Conservation (phyloP, 2,888 invertebrate species). For the Malacosoma neustria region DNA sequence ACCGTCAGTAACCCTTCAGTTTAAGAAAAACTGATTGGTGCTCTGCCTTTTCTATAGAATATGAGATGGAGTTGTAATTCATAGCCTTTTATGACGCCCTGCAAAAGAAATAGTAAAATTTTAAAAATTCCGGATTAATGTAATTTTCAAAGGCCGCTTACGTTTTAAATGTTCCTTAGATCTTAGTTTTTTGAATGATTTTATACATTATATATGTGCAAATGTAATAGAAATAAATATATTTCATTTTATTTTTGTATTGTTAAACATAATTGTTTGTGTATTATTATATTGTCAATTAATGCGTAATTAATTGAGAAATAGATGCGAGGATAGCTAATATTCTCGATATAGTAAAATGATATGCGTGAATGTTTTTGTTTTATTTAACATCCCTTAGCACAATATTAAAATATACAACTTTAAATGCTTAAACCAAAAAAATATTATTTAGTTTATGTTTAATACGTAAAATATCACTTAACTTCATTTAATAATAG, state of each 20-base stretch:
- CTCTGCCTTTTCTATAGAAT: neutral
- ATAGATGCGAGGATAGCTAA: slow-evolving; percentile 54
- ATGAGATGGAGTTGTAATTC: slow-evolving; percentile 17
- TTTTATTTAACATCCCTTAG: slow-evolving; percentile 15
- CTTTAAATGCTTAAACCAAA: no score
- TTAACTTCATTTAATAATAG: no score
- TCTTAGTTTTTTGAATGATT: no score
- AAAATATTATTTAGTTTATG: no score
- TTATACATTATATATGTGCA: no score
- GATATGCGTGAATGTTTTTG: slow-evolving; percentile 50
- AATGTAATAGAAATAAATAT: neutral
- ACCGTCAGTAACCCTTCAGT: no score
- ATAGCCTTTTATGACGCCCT: no score
- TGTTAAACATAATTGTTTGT: slow-evolving; percentile 55
- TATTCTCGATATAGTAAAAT: slow-evolving; percentile 57
- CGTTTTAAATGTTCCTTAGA: no score
- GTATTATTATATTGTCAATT: slow-evolving; percentile 53
- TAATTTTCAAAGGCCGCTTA: no score
- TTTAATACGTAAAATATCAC: no score
- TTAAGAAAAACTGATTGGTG: neutral
- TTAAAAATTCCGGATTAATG: no score
- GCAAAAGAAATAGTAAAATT: no score
- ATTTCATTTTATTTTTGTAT: slow-evolving; percentile 66
- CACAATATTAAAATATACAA: neutral
- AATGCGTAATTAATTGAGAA: slow-evolving; percentile 54